Base-by-base conservation (phyloP, 2,888 invertebrate species). In the Latrodectus hesperus region DNA sequence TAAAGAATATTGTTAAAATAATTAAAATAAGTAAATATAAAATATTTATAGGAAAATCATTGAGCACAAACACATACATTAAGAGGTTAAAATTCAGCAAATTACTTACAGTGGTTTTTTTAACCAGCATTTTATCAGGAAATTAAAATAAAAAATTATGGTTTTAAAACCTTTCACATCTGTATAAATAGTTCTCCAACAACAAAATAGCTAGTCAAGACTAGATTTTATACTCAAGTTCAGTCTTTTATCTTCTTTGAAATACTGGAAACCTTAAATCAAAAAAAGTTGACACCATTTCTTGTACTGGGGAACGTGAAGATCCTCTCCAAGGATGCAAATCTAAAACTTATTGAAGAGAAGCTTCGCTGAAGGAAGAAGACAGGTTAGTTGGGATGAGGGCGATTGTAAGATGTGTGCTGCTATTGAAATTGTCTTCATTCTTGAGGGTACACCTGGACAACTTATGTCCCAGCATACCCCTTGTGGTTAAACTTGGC, bases 181-280 rank as follows among this genome's bases (percentile, higher is more conserved):
- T 60, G 12, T 12, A n/a, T 60, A 60, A 60, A 60, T 60, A 8
- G 16, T 60, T 60, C 53, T 22, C 17, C 55, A 38, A n/a, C 10
- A 64, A 60, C 49, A 64, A 16, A 75, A 64, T 38, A 55, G n/a
- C 75, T 75, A 75, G 75, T 22, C 12, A 64, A 38, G 10, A 49
- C 60, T 64, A 75, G 75, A 75, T 55, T 38, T 38, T 38, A 64
- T 64, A 55, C 53, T 22, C 9, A 17, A 17, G 64, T 64, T 75
- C 17, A 12, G 16, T 49, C 12, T 38, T 72, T 22, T 17, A 38
- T 38, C 51, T 60, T n/a, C 70, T 60, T 84, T 78, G n/a, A 78
- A 73, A 49, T 67, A 68, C 85, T 85, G 85, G 85, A 85, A 85
- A 85, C 85, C 79, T 77, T 79, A 75, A 85, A 85, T 64, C 85